phyloP scores from a whole-genome alignment of 2,113 vertebrate species.

The Canis aureus region DNA sequence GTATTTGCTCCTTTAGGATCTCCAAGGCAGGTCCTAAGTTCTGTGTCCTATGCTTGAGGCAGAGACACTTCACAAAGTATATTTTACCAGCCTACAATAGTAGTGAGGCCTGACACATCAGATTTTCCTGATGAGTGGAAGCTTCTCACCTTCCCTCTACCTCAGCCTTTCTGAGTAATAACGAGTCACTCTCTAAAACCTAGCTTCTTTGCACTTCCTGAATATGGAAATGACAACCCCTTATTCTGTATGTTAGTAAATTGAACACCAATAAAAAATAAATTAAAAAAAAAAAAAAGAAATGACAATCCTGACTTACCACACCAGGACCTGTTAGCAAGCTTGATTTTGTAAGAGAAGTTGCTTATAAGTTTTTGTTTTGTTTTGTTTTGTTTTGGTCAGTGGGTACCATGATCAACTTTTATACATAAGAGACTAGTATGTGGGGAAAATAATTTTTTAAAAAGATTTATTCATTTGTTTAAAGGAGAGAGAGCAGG shows the following conservation, averaged over 20 bases:
- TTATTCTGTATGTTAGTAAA: too few relatives aligned
- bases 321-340: neutral
- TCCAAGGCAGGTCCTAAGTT: neutral
- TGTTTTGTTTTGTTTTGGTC: neutral
- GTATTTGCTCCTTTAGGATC: neutral
- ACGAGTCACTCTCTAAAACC: neutral
- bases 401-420: neutral
- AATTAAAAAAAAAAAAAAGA: too few relatives aligned
- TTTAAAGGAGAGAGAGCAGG: neutral
- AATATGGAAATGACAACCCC: neutral
- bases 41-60: neutral
- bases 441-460: neutral
- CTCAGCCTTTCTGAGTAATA: neutral
- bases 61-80: neutral
- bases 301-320: neutral
- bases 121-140: neutral
- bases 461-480: neutral
- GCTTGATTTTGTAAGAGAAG: slow-evolving; percentile 24
- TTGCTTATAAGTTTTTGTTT: neutral
- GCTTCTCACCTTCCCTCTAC: neutral
- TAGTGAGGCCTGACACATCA: neutral
- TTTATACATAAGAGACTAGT: neutral
- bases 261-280: too few relatives aligned
- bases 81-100: neutral
- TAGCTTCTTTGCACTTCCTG: neutral